These are phyloP conservation scores for Addax nasomaculatus DNA, from an alignment of 2,113 vertebrate genomes.

Conservation along the genomic window DNA sequence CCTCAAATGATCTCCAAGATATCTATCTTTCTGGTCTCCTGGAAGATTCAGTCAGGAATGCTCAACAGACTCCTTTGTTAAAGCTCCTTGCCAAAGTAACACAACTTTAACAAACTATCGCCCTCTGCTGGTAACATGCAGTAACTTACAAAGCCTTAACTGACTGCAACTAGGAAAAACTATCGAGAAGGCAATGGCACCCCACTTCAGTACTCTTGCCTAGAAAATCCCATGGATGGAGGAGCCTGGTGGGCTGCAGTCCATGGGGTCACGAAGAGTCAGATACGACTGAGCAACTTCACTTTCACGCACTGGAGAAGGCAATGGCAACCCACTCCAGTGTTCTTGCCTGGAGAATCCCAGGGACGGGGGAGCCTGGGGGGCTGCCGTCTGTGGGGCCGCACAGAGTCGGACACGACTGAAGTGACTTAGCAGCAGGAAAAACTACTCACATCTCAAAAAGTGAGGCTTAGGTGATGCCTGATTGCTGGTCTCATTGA, in stretches of 20 bases:
- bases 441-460: background rate
- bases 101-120: background rate
- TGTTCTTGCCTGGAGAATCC: too few relatives aligned
- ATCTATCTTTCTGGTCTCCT: background rate
- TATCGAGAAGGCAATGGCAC: too few relatives aligned
- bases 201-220: too few relatives aligned
- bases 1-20: background rate
- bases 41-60: background rate
- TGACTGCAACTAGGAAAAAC: background rate
- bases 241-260: too few relatives aligned
- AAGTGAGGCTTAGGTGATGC: background rate
- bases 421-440: background rate
- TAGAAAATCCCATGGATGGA: too few relatives aligned
- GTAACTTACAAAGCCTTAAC: constrained; percentile 9
- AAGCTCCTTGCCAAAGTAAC: background rate
- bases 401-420: too few relatives aligned
- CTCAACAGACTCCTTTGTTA: background rate
- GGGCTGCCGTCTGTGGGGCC: too few relatives aligned
- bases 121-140: constrained; percentile 46
- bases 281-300: too few relatives aligned
- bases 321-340: too few relatives aligned
- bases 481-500: background rate
- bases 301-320: too few relatives aligned
- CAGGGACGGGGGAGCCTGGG: too few relatives aligned
- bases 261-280: too few relatives aligned